Conservation (phyloP, 2,888 invertebrate genomes). For the Nemurella pictetii region DNA sequence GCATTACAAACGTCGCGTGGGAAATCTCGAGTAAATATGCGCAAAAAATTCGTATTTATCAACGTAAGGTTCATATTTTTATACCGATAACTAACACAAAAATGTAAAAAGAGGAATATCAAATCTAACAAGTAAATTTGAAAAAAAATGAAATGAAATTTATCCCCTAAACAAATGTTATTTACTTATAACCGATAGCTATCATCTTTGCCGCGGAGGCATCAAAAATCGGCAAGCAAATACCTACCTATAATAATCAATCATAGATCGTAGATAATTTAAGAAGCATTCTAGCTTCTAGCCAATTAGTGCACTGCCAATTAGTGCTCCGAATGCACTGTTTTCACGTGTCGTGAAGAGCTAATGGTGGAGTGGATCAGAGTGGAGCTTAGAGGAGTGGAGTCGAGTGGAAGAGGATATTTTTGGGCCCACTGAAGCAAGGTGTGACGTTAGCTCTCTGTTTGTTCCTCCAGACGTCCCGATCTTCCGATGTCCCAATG, state of each 20-base stretch:
- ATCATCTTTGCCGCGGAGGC: not conserved
- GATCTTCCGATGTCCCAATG: not conserved
- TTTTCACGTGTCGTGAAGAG: too few relatives aligned
- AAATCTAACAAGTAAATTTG: not conserved
- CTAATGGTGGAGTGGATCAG: too few relatives aligned
- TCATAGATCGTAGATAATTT: too few relatives aligned
- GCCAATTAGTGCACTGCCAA: too few relatives aligned
- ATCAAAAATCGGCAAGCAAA: not conserved
- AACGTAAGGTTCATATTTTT: too few relatives aligned
- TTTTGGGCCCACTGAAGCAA: slow-evolving; percentile 1
- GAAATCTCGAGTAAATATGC: not conserved
- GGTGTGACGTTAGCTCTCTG: not conserved
- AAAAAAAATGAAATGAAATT: too few relatives aligned
- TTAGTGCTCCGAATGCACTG: too few relatives aligned
- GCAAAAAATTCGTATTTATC: not conserved
- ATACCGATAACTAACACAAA: not conserved
- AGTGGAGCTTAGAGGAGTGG: not conserved
- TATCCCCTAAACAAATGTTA: too few relatives aligned
- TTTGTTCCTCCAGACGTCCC: not conserved
- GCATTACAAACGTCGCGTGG: not conserved
- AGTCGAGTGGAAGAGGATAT: too few relatives aligned
- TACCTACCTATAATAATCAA: not conserved
- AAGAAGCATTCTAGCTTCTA: too few relatives aligned
- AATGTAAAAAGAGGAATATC: not conserved
- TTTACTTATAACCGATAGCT: too few relatives aligned